These are phyloP conservation scores for Lycophotia porphyrea DNA, from an alignment of 2,888 invertebrate genomes.

Conservation along the genomic window DNA sequence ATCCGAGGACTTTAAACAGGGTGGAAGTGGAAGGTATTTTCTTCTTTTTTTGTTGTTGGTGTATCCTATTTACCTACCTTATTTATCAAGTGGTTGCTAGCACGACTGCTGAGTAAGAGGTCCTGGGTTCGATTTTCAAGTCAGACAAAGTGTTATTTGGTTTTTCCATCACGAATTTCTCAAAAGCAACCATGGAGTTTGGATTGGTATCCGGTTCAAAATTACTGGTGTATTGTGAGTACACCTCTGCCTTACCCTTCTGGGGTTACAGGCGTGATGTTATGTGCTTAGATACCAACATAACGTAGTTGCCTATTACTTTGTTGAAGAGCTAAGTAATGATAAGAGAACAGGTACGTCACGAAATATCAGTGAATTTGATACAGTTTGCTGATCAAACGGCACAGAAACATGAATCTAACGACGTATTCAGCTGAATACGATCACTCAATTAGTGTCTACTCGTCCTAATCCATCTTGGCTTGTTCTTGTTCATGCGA, in stretches of 20 bases:
- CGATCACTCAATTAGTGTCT: conserved; percentile 26
- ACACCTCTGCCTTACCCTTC: background rate
- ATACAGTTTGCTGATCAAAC: conserved; percentile 44
- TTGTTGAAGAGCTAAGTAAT: background rate
- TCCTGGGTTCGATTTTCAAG: background rate
- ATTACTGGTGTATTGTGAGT: background rate
- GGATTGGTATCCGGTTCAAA: background rate
- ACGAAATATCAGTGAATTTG: conserved; percentile 17
- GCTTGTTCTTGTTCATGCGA: conserved; percentile 19
- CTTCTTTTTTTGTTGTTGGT: no score
- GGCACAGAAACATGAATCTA: conserved; percentile 22
- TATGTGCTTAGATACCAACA: background rate
- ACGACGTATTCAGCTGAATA: conserved; percentile 24
- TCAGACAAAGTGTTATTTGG: background rate
- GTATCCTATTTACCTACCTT: no score
- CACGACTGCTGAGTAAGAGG: background rate
- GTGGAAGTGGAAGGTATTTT: no score
- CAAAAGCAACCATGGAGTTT: background rate
- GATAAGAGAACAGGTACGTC: conserved; percentile 2
- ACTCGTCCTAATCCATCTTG: conserved; percentile 14
- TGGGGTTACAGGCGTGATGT: background rate
- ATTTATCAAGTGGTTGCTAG: background rate
- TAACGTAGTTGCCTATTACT: background rate
- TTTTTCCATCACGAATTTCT: background rate
- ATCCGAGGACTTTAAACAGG: no score